Conservation (phyloP, 2,888 invertebrate genomes). For the Sussaba pulchella region DNA sequence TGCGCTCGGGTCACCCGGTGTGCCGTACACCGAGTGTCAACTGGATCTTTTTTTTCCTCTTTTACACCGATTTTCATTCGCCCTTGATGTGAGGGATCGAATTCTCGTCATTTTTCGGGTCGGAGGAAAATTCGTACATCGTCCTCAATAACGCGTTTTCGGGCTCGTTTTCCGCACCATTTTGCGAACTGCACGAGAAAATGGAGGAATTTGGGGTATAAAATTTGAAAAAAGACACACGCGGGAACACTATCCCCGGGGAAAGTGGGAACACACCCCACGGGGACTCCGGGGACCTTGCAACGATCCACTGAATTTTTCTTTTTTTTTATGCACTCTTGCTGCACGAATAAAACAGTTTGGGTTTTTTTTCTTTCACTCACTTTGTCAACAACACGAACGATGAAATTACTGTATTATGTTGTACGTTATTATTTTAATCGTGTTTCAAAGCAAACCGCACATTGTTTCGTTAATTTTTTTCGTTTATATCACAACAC, state of each 20-base stretch:
- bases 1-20: constrained; percentile 68
- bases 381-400: background rate
- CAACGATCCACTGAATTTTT: constrained; percentile 65
- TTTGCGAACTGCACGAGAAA: too few relatives aligned
- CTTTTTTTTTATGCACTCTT: constrained; percentile 61
- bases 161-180: constrained; percentile 74
- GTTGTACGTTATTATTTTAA: too few relatives aligned
- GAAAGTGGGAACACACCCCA: constrained; percentile 52
- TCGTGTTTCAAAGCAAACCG: too few relatives aligned
- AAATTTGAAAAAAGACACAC: too few relatives aligned
- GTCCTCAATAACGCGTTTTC: constrained; percentile 68
- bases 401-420: too few relatives aligned
- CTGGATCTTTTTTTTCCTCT: constrained; percentile 86
- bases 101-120: constrained; percentile 85
- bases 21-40: constrained; percentile 84
- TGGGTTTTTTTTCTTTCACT: background rate
- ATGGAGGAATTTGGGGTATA: too few relatives aligned
- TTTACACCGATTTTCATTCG: constrained; percentile 85
- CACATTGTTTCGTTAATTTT: too few relatives aligned
- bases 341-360: constrained; percentile 8
- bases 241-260: constrained; percentile 31
- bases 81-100: constrained; percentile 81
- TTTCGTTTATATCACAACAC: background rate
- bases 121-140: constrained; percentile 57
- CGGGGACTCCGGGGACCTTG: constrained; percentile 59